Evolutionary conservation across 1,140 invertebrate genomes (phyloP).

Genomic region (Microplitis mediator): DNA sequence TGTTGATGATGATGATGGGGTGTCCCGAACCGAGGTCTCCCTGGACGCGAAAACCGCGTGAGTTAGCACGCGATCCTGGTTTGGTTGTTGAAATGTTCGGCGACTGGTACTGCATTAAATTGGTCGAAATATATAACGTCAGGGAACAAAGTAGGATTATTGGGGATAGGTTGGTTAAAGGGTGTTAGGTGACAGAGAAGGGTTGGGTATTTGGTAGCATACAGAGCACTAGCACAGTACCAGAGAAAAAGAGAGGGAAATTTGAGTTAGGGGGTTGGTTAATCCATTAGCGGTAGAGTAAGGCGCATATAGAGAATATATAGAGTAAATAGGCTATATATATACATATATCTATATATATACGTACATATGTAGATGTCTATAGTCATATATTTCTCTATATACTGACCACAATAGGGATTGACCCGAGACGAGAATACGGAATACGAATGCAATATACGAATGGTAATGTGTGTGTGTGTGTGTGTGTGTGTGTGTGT

Average conservation of each 20-base stretch:
- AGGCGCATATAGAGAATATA: neutral
- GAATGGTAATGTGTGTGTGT: neutral
- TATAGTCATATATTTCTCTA: neutral
- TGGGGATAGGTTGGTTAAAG: neutral
- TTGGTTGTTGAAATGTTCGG: neutral
- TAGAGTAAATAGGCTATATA: neutral
- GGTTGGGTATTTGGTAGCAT: neutral
- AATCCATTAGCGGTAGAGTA: slow-evolving; percentile 23
- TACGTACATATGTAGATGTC: neutral
- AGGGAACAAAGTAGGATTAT: neutral
- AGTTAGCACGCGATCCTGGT: slow-evolving; percentile 13
- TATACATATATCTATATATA: neutral
- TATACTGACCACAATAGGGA: slow-evolving; percentile 1
- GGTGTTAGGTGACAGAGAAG: neutral
- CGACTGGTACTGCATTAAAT: slow-evolving; percentile 22
- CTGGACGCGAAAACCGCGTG: neutral
- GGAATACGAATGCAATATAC: too few species aligned
- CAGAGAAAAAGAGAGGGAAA: neutral
- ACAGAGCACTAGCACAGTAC: neutral
- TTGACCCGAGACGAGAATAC: neutral
- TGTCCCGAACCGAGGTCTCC: neutral
- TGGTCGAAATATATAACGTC: neutral
- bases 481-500: neutral
- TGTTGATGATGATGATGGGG: neutral
- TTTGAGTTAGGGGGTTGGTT: slow-evolving; percentile 10